Conservation (phyloP, 2,797 vertebrate species). For the Paratrypauchen microcephalus region DNA sequence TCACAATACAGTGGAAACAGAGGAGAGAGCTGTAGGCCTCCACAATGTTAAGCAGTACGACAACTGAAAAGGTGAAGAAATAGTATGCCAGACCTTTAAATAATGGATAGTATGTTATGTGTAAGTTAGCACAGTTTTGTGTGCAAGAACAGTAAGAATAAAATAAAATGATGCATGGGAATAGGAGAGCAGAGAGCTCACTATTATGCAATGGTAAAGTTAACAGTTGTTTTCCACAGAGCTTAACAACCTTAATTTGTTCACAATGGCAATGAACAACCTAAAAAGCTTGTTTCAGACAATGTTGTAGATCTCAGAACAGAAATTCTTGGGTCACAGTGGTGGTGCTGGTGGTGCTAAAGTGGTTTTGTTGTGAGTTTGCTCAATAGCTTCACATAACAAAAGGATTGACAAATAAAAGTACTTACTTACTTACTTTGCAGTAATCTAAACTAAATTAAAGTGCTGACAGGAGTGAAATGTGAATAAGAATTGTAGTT, state of each 20-base stretch:
- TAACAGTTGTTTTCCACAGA: too few species aligned
- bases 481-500: background rate
- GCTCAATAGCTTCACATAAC: too few species aligned
- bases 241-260: too few species aligned
- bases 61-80: background rate
- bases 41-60: background rate
- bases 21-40: conserved; percentile 19
- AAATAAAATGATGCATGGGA: background rate
- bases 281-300: too few species aligned
- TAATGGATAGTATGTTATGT: background rate
- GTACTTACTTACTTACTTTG: too few species aligned
- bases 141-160: background rate
- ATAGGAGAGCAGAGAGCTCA: background rate
- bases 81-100: background rate
- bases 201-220: too few species aligned
- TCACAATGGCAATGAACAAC: too few species aligned
- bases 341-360: too few species aligned
- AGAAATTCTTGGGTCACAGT: too few species aligned
- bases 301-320: too few species aligned
- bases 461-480: background rate
- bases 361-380: too few species aligned
- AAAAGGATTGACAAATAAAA: too few species aligned
- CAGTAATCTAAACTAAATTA: background rate
- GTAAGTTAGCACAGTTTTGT: background rate
- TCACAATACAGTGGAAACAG: conserved; percentile 15